These are phyloP conservation scores for Mormyrops attenuatus DNA, from an alignment of 2,797 vertebrate species.

Conservation along the genomic window DNA sequence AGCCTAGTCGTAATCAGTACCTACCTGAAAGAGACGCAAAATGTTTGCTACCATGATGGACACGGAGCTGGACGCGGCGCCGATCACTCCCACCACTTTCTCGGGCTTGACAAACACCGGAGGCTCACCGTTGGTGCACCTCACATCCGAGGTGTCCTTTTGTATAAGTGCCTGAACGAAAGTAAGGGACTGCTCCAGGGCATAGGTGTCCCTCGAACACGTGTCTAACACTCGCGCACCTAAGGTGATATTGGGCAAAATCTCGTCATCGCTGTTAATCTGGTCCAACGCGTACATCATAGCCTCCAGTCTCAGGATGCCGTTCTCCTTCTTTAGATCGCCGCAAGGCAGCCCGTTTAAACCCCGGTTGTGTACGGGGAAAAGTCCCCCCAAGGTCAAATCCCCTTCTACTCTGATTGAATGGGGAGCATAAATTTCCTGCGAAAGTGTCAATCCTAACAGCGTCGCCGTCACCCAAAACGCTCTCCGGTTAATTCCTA, in stretches of 20 bases:
- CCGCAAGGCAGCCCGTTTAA: conserved; percentile 59
- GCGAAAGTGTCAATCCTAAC: conserved; percentile 46
- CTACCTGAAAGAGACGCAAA: conserved; percentile 75
- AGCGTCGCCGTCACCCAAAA: conserved; percentile 17
- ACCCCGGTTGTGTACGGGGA: conserved; percentile 70
- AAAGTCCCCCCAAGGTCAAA: conserved; percentile 71
- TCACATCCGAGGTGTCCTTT: conserved; percentile 73
- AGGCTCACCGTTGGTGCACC: conserved; percentile 73
- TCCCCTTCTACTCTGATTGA: conserved; percentile 73
- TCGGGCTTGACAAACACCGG: conserved; percentile 73
- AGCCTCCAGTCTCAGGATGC: conserved; percentile 73
- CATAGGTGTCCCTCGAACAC: conserved; percentile 74
- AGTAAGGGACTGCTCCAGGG: conserved; percentile 73
- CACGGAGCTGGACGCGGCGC: conserved; percentile 70
- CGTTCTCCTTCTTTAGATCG: conserved; percentile 69
- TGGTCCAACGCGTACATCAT: conserved; percentile 76
- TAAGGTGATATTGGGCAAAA: conserved; percentile 73
- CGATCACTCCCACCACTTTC: conserved; percentile 73
- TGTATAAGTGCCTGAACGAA: conserved; percentile 76
- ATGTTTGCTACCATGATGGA: conserved; percentile 80
- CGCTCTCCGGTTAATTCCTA: background rate
- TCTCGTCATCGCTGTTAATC: conserved; percentile 73
- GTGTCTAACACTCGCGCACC: conserved; percentile 74
- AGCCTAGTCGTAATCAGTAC: conserved; percentile 21
- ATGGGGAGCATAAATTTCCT: conserved; percentile 72